phyloP scores from a whole-genome alignment of 2,113 vertebrate genomes.

The Oryzias curvinotus region DNA sequence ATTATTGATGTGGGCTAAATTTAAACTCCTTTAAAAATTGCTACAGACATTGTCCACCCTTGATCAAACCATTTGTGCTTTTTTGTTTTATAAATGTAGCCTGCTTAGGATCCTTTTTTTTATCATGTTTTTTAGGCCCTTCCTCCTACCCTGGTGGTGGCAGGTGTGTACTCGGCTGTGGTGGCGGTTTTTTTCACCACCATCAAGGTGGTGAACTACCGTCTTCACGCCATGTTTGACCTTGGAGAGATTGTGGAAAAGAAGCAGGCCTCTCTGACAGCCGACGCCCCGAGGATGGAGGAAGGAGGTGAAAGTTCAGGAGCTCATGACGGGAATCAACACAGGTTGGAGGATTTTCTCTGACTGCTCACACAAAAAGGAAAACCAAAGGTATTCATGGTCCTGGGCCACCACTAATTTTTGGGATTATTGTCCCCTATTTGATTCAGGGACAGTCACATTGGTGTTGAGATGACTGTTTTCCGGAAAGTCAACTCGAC shows the following conservation, averaged over 20 bases:
- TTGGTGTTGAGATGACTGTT: constrained; percentile 89
- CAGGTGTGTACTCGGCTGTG: constrained; percentile 84
- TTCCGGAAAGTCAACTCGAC: constrained; percentile 90
- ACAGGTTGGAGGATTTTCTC: constrained; percentile 68
- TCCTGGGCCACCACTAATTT: neutral
- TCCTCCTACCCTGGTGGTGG: constrained; percentile 84
- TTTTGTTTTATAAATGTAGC: neutral
- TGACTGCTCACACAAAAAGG: neutral
- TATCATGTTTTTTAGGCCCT: constrained; percentile 75
- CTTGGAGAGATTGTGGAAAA: constrained; percentile 90
- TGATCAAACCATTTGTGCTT: too few species aligned
- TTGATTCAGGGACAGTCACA: constrained; percentile 78
- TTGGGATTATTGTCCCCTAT: constrained; percentile 1
- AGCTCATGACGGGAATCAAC: constrained; percentile 72
- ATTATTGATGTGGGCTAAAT: too few species aligned
- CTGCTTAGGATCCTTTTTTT: constrained; percentile 3
- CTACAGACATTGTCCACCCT: too few species aligned
- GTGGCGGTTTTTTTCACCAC: constrained; percentile 86
- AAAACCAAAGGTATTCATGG: neutral
- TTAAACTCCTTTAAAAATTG: too few species aligned
- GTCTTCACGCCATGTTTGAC: constrained; percentile 90
- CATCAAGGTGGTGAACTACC: constrained; percentile 87
- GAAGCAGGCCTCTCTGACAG: constrained; percentile 79
- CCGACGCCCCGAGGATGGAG: constrained; percentile 72
- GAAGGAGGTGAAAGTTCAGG: constrained; percentile 77